Conservation (phyloP, 1,140 invertebrate species). For the Cydia pomonella region DNA sequence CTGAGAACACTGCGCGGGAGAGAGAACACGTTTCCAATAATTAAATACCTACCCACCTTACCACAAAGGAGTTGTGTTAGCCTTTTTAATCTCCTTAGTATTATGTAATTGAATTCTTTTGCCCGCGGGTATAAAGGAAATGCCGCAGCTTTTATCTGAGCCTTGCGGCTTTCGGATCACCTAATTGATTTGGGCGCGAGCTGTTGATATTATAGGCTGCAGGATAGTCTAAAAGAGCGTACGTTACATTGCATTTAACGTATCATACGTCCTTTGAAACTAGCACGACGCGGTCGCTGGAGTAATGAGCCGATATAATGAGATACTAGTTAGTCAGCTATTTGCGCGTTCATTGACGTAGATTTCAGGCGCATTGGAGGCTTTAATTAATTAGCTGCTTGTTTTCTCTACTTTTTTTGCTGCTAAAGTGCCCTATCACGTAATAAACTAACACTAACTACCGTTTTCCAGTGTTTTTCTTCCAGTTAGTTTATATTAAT, state of each 20-base stretch:
- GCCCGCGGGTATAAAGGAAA: constrained; percentile 62
- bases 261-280: background rate
- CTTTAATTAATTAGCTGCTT: constrained; percentile 18
- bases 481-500: background rate
- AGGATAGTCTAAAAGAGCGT: background rate
- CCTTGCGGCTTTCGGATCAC: constrained; percentile 54
- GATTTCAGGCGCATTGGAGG: constrained; percentile 14
- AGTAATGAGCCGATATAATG: constrained; percentile 24
- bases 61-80: constrained; percentile 61
- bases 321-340: constrained; percentile 31
- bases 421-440: background rate
- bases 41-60: constrained; percentile 60
- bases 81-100: constrained; percentile 67
- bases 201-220: constrained; percentile 42
- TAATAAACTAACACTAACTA: constrained; percentile 19
- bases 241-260: background rate
- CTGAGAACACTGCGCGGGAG: constrained; percentile 42
- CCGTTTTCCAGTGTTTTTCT: background rate
- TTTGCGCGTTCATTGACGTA: constrained; percentile 15
- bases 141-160: constrained; percentile 59
- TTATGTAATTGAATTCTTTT: constrained; percentile 70
- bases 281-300: background rate
- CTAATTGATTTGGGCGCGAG: constrained; percentile 54
- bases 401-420: constrained; percentile 19
- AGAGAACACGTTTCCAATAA: constrained; percentile 57